Base-by-base conservation (phyloP, 2,113 vertebrate genomes). In the Edolisoma coerulescens region DNA sequence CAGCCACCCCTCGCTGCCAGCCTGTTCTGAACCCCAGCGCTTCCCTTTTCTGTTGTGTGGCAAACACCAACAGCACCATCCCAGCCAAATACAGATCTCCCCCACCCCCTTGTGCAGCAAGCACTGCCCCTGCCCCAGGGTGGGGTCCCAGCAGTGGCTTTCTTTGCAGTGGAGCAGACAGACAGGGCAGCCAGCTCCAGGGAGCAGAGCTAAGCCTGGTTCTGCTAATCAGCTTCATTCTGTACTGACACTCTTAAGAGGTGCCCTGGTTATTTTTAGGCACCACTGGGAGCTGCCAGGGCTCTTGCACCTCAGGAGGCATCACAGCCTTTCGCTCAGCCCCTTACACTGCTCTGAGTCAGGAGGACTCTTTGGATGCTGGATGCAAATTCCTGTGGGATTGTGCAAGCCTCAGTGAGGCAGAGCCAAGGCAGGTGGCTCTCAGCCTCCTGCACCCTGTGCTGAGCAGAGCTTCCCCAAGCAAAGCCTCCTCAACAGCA, bases 231-330 rank as follows among this genome's bases (percentile, higher is more conserved):
- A 70, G 75, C 81, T 73, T 89, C 79, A 24, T 92, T 94, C 84
- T 83, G 22, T 24, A 44, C 59, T 47, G 45, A 94, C 69, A 69
- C 56, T 87, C 89, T 74, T 35, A 75, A 39, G 84, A 81, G 78
- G 21, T 68, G 57, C 56, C 68, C 80, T 50, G 57, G 85, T 83
- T 96, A 76, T 94, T 93, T 96, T 91, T 96, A 94, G 89, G 65
- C 65, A 57, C 73, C 9, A 14, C 87, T 89, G 54, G 84, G 89
- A 93, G 67, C 86, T 90, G 75, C 78, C 81, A 93, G 91, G 84
- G 84, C 83, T 75, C 47, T 84, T 12, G 4, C 93, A 93, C 86
- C 89, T 80, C 64, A 69, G 94, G 73, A 81, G 83, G 70, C 69
- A 89, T 68, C 65, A 32, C 35, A 49, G 83, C 44, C 70, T 74